A percentile compares a stretch with the other conserved stretches of the same genome.
Conservation (phyloP, 2,797 vertebrate species). For the Rhinichthys osculus region DNA sequence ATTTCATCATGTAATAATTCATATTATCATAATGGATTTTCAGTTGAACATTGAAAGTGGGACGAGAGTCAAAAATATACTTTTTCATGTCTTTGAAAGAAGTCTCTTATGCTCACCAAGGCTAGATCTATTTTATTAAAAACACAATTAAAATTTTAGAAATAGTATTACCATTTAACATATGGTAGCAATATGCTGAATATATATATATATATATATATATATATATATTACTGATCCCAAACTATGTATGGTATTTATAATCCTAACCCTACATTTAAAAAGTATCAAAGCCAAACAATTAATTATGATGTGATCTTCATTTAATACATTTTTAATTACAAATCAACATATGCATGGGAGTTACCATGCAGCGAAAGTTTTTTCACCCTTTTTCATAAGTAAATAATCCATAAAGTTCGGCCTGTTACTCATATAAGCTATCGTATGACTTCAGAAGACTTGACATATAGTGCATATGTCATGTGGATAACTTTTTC, state of each 20-base stretch:
- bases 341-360: neutral
- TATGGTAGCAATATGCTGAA: too few species aligned
- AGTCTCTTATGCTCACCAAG: too few species aligned
- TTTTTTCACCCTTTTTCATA: neutral
- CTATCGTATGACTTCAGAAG: neutral
- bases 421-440: neutral
- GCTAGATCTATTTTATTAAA: neutral
- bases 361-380: neutral
- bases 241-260: too few species aligned
- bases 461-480: neutral
- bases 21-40: neutral
- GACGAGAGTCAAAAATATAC: neutral
- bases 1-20: neutral
- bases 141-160: too few species aligned
- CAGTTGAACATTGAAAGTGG: neutral
- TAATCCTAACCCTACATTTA: too few species aligned
- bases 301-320: too few species aligned
- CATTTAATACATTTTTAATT: neutral
- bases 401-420: neutral
- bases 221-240: too few species aligned
- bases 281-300: too few species aligned
- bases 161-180: too few species aligned
- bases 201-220: too few species aligned
- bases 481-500: neutral
- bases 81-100: neutral